Base-by-base conservation (phyloP, 1,140 invertebrate species). In the Aphidius ervi region DNA sequence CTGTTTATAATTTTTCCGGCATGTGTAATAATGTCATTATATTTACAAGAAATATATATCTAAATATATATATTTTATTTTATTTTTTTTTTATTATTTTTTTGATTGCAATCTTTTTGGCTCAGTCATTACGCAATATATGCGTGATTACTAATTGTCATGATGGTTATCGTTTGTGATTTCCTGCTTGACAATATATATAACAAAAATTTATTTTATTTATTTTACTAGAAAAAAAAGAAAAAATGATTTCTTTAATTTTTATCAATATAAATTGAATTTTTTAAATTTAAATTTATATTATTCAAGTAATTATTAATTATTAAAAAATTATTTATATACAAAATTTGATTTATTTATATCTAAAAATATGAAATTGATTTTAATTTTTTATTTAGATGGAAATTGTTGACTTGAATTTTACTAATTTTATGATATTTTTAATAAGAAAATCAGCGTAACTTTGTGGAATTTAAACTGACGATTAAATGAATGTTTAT, bases 101-200 rank as follows among this genome's bases (percentile, higher is more conserved):
- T 46, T 7, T 46, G 59, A 61, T 61, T 9, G 6, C 39, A 56
- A 61, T 61, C 59, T 61, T 42, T 31, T 43, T 31, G 16, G 16
- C 40, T 55, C 49, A 49, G 53, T 67, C 61, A 68, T 75, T 77
- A 68, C 71, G 70, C 68, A 76, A 75, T 49, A 68, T 67, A 74
- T 71, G 74, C 71, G 72, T 75, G 71, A 76, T 76, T 69, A 62
- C 69, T 75, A 75, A 76, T 77, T 76, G 68, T 59, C 58, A 59
- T 58, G 72, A 75, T 74, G 46, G 58, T 63, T 72, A 74, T 74
- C 73, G 61, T 65, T 70, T 70, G 74, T 73, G 74, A 65, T 58
- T 63, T 62, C 61, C n/a, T 56, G 58, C 56, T 47, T 47, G 59
- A 64, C 47, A 49, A 58, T 59, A 57, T 59, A 46, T 54, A 39